Conservation (phyloP, 2,797 vertebrate genomes). For the Bradypus variegatus region DNA sequence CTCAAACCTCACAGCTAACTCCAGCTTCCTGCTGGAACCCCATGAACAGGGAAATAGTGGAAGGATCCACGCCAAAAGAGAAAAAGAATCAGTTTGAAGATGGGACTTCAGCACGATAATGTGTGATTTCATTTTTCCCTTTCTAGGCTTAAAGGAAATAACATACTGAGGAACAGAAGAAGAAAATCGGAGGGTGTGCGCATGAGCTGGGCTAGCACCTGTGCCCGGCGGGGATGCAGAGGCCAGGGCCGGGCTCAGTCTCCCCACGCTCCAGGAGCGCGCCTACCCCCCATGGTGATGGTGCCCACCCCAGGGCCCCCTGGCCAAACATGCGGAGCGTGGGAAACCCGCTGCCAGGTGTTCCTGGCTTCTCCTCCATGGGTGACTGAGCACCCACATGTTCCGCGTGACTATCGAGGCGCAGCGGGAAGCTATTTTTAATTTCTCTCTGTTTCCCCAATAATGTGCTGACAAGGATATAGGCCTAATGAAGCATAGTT, state of each 20-base stretch:
- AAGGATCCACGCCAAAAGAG: neutral
- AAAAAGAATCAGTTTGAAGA: neutral
- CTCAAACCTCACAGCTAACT: neutral
- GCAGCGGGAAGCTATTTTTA: neutral
- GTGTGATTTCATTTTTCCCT: neutral
- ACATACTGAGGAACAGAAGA: neutral
- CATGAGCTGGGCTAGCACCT: neutral
- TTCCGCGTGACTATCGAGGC: neutral
- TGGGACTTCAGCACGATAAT: too few relatives aligned
- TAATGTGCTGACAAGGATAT: neutral
- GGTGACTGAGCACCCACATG: neutral
- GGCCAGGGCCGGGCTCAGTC: too few relatives aligned
- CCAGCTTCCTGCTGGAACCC: neutral
- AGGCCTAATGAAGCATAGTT: neutral
- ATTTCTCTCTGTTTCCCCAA: neutral
- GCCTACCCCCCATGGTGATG: too few relatives aligned
- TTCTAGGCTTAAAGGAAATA: neutral
- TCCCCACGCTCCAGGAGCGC: too few relatives aligned
- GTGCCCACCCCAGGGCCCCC: too few relatives aligned
- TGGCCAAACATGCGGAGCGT: too few relatives aligned
- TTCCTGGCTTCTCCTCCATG: too few relatives aligned
- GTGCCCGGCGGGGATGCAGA: neutral
- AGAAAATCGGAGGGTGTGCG: neutral
- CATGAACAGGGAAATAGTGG: neutral
- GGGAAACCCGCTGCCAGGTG: too few relatives aligned